Base-by-base conservation (phyloP, 37 sponge, comb jelly and placozoan species). In the Diacarnus erythraeanus region DNA sequence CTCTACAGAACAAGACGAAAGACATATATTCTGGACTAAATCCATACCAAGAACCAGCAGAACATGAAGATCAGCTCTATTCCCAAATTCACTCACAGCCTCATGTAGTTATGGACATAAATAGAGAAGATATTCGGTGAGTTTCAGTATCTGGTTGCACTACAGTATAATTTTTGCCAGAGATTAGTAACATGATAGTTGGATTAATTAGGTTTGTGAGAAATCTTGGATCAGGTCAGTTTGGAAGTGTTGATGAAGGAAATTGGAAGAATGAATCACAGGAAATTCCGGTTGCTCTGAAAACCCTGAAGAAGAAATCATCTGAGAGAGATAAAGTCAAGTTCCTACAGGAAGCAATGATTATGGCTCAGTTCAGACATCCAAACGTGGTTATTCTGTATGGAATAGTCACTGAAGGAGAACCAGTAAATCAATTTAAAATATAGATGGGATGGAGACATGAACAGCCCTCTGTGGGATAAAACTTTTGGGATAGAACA, bases 301-400 rank as follows among this genome's bases (percentile, higher is more conserved):
- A 74, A 30, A 17, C 74, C 0, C 26, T 38, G 27, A 6, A 35
- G 2, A 25, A 42, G 1, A 20, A 38, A 22, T 8, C 72, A 23
- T 6, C 27, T 20, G 72, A 39, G 2, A 2, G 31, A 30, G 74
- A 74, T 10, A 40, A 51, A 12, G 41, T 26, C 0, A 38, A 25
- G 1, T 26, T 47, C 25, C 74, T 74, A 0, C 74, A 74, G 30
- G 74, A 74, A 74, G 74, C 74, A 2, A 51, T 43, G 9, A 26
- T 74, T 0, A 74, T 74, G 74, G 42, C 26, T 8, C 74, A 74
- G 74, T 74, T 74, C 30, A 44, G 25, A 22, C 74, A 74, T 74
- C 74, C 74, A 74, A 74, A 74, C 57, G 18, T 74, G 21, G 74
- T 74, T 1, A 6, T 30, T 30, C n/a, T 74, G 17, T 31, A 42